Percentiles rank a stretch among this genome's conserved stretches.
Conservation (phyloP, 37 sponge, comb jelly and placozoan species). For the Sycon ciliatum region DNA sequence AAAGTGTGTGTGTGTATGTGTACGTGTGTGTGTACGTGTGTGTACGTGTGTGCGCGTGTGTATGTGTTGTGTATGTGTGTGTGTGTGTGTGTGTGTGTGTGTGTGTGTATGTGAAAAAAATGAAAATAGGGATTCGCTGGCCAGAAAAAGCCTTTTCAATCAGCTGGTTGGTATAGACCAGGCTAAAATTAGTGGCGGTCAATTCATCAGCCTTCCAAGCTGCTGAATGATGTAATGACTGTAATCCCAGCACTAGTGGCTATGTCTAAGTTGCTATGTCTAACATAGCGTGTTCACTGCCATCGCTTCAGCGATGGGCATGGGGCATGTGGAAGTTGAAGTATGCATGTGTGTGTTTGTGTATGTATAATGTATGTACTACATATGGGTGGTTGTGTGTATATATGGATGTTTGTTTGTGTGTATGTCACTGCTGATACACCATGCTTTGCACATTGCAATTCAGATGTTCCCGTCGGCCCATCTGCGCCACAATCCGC, state of each 20-base stretch:
- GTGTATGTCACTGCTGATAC: background rate
- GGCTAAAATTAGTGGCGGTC: too few species aligned
- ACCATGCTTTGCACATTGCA: too few species aligned
- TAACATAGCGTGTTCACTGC: too few species aligned
- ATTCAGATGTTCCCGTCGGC: conserved; percentile 38
- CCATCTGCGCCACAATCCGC: conserved; percentile 46
- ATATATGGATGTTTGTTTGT: background rate
- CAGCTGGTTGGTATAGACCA: too few species aligned
- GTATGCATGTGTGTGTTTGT: background rate
- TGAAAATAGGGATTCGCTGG: too few species aligned
- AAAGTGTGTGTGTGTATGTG: background rate
- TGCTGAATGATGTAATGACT: background rate
- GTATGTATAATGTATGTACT: background rate
- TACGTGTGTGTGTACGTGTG: background rate
- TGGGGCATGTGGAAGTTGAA: too few species aligned
- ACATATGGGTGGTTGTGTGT: background rate
- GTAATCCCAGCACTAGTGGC: background rate
- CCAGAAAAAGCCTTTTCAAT: too few species aligned
- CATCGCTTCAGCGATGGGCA: too few species aligned
- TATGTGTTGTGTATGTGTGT: background rate
- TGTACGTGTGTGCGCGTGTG: background rate
- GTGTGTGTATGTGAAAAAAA: background rate
- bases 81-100: background rate
- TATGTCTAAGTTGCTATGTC: background rate
- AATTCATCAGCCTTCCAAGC: background rate